Conservation (phyloP, 1,140 invertebrate species). For the Lineus longissimus region DNA sequence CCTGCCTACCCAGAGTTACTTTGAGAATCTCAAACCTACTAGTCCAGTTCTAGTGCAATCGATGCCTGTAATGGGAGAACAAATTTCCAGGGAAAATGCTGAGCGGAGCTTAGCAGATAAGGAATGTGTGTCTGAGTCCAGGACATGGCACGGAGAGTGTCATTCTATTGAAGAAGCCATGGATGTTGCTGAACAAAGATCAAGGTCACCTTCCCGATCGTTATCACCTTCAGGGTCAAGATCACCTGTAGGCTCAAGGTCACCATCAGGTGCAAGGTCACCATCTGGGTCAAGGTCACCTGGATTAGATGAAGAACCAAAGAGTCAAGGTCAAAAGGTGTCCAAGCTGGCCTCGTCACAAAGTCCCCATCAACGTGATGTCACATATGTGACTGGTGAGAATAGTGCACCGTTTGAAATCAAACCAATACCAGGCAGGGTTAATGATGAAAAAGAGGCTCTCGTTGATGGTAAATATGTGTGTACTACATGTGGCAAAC, state of each 20-base stretch:
- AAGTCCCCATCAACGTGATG: neutral
- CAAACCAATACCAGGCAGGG: slow-evolving; percentile 15
- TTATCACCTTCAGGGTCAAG: neutral
- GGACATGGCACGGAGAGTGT: no score
- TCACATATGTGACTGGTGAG: slow-evolving; percentile 6
- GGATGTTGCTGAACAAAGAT: no score
- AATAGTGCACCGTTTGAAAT: slow-evolving; percentile 15
- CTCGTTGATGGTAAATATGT: slow-evolving; percentile 69
- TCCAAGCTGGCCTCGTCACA: no score
- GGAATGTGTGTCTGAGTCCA: no score
- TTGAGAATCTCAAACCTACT: neutral
- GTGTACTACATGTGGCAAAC: slow-evolving; percentile 85
- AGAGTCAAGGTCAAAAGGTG: no score
- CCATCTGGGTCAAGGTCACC: neutral
- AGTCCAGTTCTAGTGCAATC: neutral
- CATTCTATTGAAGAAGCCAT: no score
- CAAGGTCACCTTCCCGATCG: no score
- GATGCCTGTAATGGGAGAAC: no score
- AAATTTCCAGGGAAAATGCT: no score
- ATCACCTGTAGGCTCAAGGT: neutral
- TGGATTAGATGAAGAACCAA: neutral
- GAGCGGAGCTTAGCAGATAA: no score
- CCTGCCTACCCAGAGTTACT: neutral
- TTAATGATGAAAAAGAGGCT: slow-evolving; percentile 2
- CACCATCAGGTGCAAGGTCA: neutral